phyloP scores from a whole-genome alignment of 37 sponge, comb jelly and placozoan genomes.

The Haliclona indistincta region DNA sequence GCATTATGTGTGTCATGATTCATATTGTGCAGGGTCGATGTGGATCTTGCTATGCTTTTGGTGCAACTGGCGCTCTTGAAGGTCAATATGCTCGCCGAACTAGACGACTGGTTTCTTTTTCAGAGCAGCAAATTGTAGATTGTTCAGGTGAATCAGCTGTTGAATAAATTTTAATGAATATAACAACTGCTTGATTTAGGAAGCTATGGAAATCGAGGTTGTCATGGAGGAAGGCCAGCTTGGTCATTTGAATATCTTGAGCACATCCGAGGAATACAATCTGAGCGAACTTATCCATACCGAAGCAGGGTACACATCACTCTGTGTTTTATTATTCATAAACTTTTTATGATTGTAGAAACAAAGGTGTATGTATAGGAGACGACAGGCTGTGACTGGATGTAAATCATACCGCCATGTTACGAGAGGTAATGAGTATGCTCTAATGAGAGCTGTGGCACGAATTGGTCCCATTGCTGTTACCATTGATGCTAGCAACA shows the following conservation, averaged over 20 bases:
- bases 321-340: not conserved
- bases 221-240: constrained; percentile 60
- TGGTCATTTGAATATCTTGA: constrained; percentile 42
- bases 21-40: constrained; percentile 77
- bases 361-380: constrained; percentile 64
- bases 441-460: constrained; percentile 70
- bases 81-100: constrained; percentile 54
- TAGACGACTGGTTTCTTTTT: constrained; percentile 53
- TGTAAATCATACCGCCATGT: constrained; percentile 56
- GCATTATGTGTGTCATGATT: too few relatives aligned
- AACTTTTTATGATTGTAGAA: constrained; percentile 14
- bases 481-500: constrained; percentile 85
- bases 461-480: constrained; percentile 87
- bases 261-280: constrained; percentile 58
- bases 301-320: constrained; percentile 24
- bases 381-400: constrained; percentile 63
- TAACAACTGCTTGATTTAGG: constrained; percentile 4
- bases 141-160: constrained; percentile 38
- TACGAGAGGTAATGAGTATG: constrained; percentile 58
- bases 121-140: constrained; percentile 73
- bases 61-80: constrained; percentile 84
- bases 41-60: constrained; percentile 94
- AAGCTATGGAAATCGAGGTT: constrained; percentile 70
- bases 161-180: not conserved
- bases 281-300: constrained; percentile 93